Evolutionary conservation across 2,888 invertebrate species (phyloP), one percentile per base, ranked within the genome.

Genomic region (Phrixothrix hirtus): DNA sequence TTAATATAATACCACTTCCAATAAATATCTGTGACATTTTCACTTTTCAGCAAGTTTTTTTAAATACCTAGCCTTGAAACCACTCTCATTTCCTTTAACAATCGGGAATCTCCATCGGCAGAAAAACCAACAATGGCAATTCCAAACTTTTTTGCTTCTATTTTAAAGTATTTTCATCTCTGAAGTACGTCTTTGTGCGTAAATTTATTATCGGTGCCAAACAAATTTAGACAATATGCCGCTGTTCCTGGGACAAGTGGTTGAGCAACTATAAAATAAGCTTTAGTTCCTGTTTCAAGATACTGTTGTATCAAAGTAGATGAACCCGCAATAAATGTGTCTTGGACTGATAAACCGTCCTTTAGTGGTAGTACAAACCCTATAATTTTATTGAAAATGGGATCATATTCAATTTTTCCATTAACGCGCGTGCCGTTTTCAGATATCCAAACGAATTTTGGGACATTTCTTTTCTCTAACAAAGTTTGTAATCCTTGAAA

Each of bases 161-260:
- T 25, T 35, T 36, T 27, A 12, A 63, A 57, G 30, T 55, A 61
- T 26, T 55, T 17, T 60, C 60, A 65, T n/a, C 64, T 51, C 7
- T 47, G 32, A 2, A 43, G 9, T 11, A 62, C 62, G 32, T 65
- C 55, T n/a, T 57, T 42, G 36, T 27, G 36, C 15, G 44, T 57
- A 49, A 66, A 66, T 46, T 51, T 61, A 55, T 66, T 65, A 43
- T 63, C 60, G 7, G 63, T 64, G 2, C 60, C 61, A 41, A 52
- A 64, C n/a, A 65, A 13, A 17, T 41, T 46, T 6, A 63, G 36
- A 47, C 64, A 65, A 59, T 61, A 65, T n/a, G 25, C 4, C 13
- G 42, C 25, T 1, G 12, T 5, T 5, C 25, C 25, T 5, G 5
- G 4, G 25, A 21, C 25, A 21, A 61, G 57, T 13, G 59, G 55